phyloP scores from a whole-genome alignment of 2,888 invertebrate genomes.

The Altica lythri region DNA sequence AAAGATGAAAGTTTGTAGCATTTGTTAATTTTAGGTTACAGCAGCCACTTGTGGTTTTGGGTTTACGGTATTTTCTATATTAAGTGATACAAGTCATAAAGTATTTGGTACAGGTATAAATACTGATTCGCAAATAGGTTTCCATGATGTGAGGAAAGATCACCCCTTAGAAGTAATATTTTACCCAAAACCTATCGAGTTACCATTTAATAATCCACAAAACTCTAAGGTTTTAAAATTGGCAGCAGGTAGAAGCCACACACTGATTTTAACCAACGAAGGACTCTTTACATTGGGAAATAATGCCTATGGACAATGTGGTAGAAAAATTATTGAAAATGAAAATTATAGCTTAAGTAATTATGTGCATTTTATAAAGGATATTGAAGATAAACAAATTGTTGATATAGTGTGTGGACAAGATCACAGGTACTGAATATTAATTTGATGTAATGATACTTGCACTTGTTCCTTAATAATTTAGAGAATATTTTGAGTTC shows the following conservation, averaged over 20 bases:
- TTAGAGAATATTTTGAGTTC: conserved; percentile 32
- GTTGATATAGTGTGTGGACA: conserved; percentile 82
- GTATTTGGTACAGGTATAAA: conserved; percentile 90
- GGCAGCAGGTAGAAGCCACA: conserved; percentile 87
- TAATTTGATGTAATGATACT: no score
- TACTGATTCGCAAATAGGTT: conserved; percentile 89
- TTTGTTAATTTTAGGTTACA: conserved; percentile 60
- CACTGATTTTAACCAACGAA: conserved; percentile 75
- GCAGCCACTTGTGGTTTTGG: conserved; percentile 87
- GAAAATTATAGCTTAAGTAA: conserved; percentile 75
- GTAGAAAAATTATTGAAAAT: conserved; percentile 73
- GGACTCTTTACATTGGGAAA: conserved; percentile 83
- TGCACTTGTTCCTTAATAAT: no score
- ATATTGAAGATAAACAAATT: conserved; percentile 66
- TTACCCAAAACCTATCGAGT: conserved; percentile 70
- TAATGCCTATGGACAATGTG: conserved; percentile 94
- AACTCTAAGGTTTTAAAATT: conserved; percentile 62
- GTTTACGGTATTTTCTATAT: conserved; percentile 79
- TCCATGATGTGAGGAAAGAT: conserved; percentile 60
- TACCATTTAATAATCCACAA: conserved; percentile 68
- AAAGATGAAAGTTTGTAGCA: no score
- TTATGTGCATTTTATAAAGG: conserved; percentile 68
- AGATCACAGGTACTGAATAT: conserved; percentile 80
- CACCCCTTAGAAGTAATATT: conserved; percentile 71
- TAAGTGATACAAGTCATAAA: conserved; percentile 67